These are phyloP conservation scores for Acrobasis suavella DNA, from an alignment of 2,888 invertebrate genomes.

Conservation along the genomic window DNA sequence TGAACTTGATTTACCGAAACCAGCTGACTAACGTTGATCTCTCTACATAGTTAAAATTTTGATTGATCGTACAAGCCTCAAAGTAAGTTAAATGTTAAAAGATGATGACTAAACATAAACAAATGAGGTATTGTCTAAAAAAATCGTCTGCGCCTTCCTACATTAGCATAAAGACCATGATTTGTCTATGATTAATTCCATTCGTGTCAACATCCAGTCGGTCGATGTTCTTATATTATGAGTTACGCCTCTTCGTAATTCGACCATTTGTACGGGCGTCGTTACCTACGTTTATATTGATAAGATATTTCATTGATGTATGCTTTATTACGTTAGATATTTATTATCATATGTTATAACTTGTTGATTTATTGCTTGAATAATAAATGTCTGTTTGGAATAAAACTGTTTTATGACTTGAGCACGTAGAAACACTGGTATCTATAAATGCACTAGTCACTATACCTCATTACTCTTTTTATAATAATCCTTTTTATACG, in stretches of 20 bases:
- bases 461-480: neutral
- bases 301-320: constrained; percentile 22
- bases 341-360: constrained; percentile 14
- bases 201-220: constrained; percentile 62
- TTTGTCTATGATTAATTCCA: constrained; percentile 64
- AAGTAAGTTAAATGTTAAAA: constrained; percentile 67
- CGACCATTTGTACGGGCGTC: constrained; percentile 47
- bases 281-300: constrained; percentile 19
- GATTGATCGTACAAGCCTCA: constrained; percentile 69
- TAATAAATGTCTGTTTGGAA: neutral
- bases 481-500: no score
- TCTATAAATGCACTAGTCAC: neutral
- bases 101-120: constrained; percentile 73
- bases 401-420: neutral
- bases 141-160: constrained; percentile 41
- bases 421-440: neutral
- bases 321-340: constrained; percentile 17
- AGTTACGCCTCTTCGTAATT: constrained; percentile 67
- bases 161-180: constrained; percentile 59
- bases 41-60: constrained; percentile 45
- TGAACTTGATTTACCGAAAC: constrained; percentile 45
- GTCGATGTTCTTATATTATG: constrained; percentile 54
- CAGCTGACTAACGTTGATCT: constrained; percentile 25
- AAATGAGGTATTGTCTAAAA: constrained; percentile 63
- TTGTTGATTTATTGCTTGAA: constrained; percentile 9